A percentile compares a stretch with the other conserved stretches of the same genome.
phyloP scores from a whole-genome alignment of 2,797 vertebrate species.

The Miichthys miiuy region DNA sequence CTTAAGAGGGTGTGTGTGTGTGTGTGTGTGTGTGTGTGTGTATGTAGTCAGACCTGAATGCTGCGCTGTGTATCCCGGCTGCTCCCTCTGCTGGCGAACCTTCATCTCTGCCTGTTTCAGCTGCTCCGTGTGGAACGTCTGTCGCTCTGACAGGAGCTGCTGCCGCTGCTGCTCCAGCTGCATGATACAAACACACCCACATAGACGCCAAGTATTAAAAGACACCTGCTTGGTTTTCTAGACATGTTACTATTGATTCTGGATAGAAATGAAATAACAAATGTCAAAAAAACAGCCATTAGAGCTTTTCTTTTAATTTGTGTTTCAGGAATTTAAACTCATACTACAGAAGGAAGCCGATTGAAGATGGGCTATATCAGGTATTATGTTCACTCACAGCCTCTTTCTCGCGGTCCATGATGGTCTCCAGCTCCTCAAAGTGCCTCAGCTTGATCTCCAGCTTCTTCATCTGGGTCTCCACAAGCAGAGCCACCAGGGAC shows the following conservation, averaged over 20 bases:
- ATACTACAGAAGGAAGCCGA: background rate
- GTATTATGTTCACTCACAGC: conserved; percentile 89
- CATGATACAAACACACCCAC: conserved; percentile 13
- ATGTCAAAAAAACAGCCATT: background rate
- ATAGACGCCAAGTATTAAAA: background rate
- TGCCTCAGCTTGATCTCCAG: conserved; percentile 98
- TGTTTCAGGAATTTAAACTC: background rate
- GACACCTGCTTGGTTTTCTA: background rate
- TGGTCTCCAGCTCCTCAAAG: conserved; percentile 98
- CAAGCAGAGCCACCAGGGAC: conserved; percentile 95
- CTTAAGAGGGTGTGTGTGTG: conserved; percentile 63
- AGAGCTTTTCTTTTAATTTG: background rate
- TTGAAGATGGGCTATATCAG: background rate
- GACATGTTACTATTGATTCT: background rate
- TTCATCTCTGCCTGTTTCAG: conserved; percentile 94
- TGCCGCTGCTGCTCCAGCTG: conserved; percentile 98
- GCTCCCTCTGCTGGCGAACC: conserved; percentile 86
- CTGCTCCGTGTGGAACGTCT: conserved; percentile 98
- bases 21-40: conserved; percentile 59
- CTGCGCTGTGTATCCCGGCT: conserved; percentile 82
- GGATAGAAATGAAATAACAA: background rate
- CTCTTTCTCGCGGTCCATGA: conserved; percentile 98
- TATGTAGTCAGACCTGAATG: conserved; percentile 84
- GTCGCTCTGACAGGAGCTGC: conserved; percentile 94
- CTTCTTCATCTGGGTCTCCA: conserved; percentile 99